Percentiles rank a stretch among this genome's conserved stretches.
Conservation (phyloP, 2,797 vertebrate genomes). For the Chelonia mydas region DNA sequence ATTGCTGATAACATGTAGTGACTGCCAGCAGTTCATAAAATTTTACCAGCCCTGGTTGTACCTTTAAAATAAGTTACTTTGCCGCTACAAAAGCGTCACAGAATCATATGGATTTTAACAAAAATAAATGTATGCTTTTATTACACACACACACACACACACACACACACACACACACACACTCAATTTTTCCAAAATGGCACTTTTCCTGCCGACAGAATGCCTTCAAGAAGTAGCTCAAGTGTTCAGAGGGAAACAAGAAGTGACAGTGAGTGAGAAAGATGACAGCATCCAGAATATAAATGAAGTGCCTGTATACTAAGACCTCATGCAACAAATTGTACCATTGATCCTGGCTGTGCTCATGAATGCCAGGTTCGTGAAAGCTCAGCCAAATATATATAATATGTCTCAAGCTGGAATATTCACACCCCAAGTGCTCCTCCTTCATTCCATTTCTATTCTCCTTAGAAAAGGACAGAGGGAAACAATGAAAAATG, state of each 20-base stretch:
- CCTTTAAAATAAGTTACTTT: neutral
- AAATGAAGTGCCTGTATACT: neutral
- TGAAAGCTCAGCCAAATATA: constrained; percentile 7
- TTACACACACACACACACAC: neutral
- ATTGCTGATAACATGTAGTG: neutral
- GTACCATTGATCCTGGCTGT: neutral
- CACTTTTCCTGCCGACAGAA: neutral
- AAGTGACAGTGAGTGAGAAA: neutral
- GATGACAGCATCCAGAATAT: constrained; percentile 17
- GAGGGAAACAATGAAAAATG: neutral
- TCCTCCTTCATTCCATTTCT: neutral
- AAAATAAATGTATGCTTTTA: neutral
- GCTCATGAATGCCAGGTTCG: constrained; percentile 22
- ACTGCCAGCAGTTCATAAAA: neutral
- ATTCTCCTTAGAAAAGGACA: neutral
- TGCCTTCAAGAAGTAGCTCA: neutral
- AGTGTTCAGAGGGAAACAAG: neutral
- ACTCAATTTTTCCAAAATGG: neutral
- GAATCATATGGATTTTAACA: neutral
- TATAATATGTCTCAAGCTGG: fast-evolving
- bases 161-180: too few species aligned
- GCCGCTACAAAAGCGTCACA: neutral
- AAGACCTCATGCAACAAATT: neutral
- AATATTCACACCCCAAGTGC: neutral
- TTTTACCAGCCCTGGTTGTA: neutral